Evolutionary conservation across 2,113 vertebrate species (phyloP), one percentile per base, ranked within the genome.

Genomic region (Pitta sordida): DNA sequence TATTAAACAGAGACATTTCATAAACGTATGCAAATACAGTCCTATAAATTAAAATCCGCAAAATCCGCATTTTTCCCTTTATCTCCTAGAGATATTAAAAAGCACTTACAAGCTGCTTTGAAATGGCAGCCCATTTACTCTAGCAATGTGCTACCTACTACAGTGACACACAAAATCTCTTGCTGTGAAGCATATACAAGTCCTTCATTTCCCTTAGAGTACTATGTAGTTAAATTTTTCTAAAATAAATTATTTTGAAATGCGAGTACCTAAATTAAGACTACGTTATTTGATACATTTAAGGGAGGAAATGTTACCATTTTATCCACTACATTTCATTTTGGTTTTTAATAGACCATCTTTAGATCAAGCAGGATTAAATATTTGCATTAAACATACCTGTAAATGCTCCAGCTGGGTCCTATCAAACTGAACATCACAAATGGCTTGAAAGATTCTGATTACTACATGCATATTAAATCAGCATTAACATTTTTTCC

Each of bases 301-400:
- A 49, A 87, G 41, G 49, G 51, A 93, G 55, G 59, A 94, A 83
- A 85, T 46, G 44, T 79, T 69, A 49, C 6, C 6, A 21, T 23
- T 91, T 85, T 43, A 65, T 65, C 59, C 75, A 65, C 63, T 70
- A 58, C 24, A 46, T 83, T 93, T 83, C 68, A 65, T 74, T 90
- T 52, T 37, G 15, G 0, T 37, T 90, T 89, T 82, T 84, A 94
- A 88, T 27, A 83, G 71, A 39, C 20, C 37, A 73, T 91, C 51
- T 80, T 91, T 83, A 82, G 84, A 56, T 77, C 79, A 90, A 49
- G 13, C n/a, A 56, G 22, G 43, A 91, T 83, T 87, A 90, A 96
- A 91, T 93, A 91, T 73, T 95, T 94, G 88, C 79, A 60, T 90
- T 95, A 86, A 65, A 76, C 30, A 56, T 86, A 94, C 75, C 90